Conservation (phyloP, 2,113 vertebrate species). For the Cynoglossus semilaevis region DNA sequence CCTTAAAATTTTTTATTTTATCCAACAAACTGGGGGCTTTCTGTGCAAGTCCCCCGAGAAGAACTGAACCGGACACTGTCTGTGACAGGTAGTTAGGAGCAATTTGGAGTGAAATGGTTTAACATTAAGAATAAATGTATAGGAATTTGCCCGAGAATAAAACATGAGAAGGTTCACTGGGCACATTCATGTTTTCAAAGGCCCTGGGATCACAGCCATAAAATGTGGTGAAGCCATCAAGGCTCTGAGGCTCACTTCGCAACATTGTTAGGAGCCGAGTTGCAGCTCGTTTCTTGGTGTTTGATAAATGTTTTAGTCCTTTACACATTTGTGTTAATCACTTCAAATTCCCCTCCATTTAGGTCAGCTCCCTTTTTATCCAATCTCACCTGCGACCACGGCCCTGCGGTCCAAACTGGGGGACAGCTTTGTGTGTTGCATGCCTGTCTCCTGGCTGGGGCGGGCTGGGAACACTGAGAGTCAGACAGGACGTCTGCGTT, state of each 20-base stretch:
- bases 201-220: conserved; percentile 50
- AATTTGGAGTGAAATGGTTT: conserved; percentile 37
- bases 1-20: conserved; percentile 19
- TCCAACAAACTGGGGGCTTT: conserved; percentile 18
- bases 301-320: conserved; percentile 2
- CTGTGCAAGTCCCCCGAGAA: not conserved
- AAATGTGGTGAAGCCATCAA: conserved; percentile 51
- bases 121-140: conserved; percentile 30
- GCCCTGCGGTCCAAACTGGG: conserved; percentile 77
- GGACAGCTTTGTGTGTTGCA: conserved; percentile 82
- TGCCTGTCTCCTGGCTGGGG: conserved; percentile 65
- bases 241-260: not conserved
- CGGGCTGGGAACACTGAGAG: conserved; percentile 67
- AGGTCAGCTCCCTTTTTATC: conserved; percentile 5
- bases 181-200: conserved; percentile 44
- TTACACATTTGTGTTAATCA: not conserved
- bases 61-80: conserved; percentile 38
- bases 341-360: not conserved
- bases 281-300: not conserved
- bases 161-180: conserved; percentile 33
- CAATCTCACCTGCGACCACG: conserved; percentile 83
- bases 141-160: conserved; percentile 28
- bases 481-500: conserved; percentile 57
- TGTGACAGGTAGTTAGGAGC: conserved; percentile 28
- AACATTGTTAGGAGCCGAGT: conserved; percentile 5